Evolutionary conservation across 2,797 vertebrate genomes (phyloP).

Genomic region (Molossus molossus): DNA sequence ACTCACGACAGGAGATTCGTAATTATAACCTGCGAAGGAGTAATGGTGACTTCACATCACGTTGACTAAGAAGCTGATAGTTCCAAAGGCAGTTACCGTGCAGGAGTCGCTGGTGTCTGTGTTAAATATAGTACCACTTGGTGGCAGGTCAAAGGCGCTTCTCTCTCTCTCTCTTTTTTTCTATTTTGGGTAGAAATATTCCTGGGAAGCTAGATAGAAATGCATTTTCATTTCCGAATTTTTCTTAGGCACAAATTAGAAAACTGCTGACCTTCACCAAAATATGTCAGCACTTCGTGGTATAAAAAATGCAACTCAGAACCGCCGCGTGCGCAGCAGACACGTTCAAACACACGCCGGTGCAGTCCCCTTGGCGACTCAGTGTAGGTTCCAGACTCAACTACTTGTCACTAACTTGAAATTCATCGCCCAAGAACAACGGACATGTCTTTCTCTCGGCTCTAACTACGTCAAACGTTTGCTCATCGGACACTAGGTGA

Average conservation of each 20-base stretch:
- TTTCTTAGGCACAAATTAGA: slow-evolving; percentile 93
- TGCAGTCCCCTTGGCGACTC: slow-evolving; percentile 76
- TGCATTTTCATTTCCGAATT: slow-evolving; percentile 89
- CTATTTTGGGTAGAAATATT: slow-evolving; percentile 91
- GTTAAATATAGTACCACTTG: slow-evolving; percentile 88
- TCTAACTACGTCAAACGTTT: slow-evolving; percentile 80
- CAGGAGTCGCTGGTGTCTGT: slow-evolving; percentile 93
- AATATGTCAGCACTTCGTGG: slow-evolving; percentile 90
- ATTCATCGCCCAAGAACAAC: slow-evolving; percentile 84
- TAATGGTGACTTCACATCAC: slow-evolving; percentile 66
- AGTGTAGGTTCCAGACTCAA: slow-evolving; percentile 87
- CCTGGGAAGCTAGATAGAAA: slow-evolving; percentile 90
- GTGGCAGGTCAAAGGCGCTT: slow-evolving; percentile 92
- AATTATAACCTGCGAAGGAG: slow-evolving; percentile 78
- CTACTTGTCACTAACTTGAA: slow-evolving; percentile 89
- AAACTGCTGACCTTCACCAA: slow-evolving; percentile 91
- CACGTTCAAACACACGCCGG: slow-evolving; percentile 79
- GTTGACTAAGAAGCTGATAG: slow-evolving; percentile 84
- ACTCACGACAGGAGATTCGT: slow-evolving; percentile 48
- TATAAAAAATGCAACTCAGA: slow-evolving; percentile 91
- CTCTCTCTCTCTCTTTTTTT: slow-evolving; percentile 86
- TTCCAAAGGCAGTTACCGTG: slow-evolving; percentile 87
- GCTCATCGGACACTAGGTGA: slow-evolving; percentile 73
- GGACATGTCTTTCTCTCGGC: slow-evolving; percentile 80
- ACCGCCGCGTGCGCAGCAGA: slow-evolving; percentile 85